A percentile compares a stretch with the other conserved stretches of the same genome.
phyloP scores from a whole-genome alignment of 1,140 invertebrate genomes.

The Aricia agestis region DNA sequence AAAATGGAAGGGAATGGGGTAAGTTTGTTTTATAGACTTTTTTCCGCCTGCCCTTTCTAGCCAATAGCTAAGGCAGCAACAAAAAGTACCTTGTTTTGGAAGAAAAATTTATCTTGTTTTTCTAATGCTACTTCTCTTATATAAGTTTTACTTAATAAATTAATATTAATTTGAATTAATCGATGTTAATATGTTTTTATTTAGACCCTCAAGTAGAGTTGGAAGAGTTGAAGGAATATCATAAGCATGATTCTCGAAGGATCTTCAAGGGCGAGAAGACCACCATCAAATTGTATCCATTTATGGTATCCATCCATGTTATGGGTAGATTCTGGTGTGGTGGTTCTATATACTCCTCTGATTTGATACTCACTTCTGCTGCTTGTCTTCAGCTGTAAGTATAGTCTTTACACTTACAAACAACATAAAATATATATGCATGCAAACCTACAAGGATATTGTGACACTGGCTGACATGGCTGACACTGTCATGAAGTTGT shows the following conservation, averaged over 20 bases:
- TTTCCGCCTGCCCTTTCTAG: neutral
- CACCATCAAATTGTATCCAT: conserved; percentile 52
- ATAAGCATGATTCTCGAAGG: conserved; percentile 48
- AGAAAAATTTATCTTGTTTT: too few relatives aligned
- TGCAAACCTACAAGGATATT: too few relatives aligned
- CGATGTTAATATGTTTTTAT: too few relatives aligned
- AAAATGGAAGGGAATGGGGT: conserved; percentile 59
- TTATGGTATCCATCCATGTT: conserved; percentile 61
- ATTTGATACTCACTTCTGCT: conserved; percentile 57
- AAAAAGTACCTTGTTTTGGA: neutral
- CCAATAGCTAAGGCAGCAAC: neutral
- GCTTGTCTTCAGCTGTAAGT: conserved; percentile 63
- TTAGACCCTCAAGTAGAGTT: conserved; percentile 62
- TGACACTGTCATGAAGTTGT: too few relatives aligned
- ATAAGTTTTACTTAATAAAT: too few relatives aligned
- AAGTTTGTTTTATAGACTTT: conserved; percentile 17
- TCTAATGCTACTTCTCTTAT: too few relatives aligned
- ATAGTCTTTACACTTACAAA: neutral
- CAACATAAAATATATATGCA: too few relatives aligned
- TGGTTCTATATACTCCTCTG: conserved; percentile 50
- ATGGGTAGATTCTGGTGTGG: conserved; percentile 66
- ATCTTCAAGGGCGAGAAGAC: conserved; percentile 58
- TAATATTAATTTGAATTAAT: too few relatives aligned
- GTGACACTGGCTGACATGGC: too few relatives aligned
- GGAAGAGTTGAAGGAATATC: conserved; percentile 49